Percentiles rank a stretch among this genome's conserved stretches.
phyloP scores from a whole-genome alignment of 1,140 invertebrate genomes.

The Aphidius gifuensis region DNA sequence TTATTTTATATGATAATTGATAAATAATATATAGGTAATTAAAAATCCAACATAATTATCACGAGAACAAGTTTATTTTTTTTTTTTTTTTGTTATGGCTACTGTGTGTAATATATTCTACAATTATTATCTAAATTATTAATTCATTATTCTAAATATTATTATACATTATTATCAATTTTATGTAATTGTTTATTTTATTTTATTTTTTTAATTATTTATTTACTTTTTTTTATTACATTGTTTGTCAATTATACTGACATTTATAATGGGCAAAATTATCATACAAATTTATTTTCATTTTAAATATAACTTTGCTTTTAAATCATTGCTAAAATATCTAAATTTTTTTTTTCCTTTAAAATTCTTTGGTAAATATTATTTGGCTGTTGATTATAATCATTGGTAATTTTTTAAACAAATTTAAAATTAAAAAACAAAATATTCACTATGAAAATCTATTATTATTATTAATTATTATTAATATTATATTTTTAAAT shows the following conservation, averaged over 20 bases:
- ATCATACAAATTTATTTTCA: conserved; percentile 6
- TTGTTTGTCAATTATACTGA: conserved; percentile 10
- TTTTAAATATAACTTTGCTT: conserved; percentile 10
- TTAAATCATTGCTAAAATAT: neutral
- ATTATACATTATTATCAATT: conserved; percentile 17
- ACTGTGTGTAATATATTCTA: conserved; percentile 27
- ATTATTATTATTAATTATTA: too few relatives aligned
- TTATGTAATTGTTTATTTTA: conserved; percentile 16
- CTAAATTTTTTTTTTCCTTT: neutral
- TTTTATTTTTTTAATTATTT: conserved; percentile 16
- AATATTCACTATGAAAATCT: too few relatives aligned
- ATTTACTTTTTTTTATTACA: conserved; percentile 20
- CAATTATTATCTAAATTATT: conserved; percentile 9
- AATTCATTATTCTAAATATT: conserved; percentile 11
- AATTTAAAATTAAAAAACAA: too few relatives aligned
- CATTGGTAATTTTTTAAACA: too few relatives aligned
- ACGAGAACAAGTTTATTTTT: conserved; percentile 55
- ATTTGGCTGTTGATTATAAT: too few relatives aligned
- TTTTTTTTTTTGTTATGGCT: conserved; percentile 43
- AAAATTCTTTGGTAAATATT: conserved; percentile 2
- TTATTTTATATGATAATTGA: too few relatives aligned
- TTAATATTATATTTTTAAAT: too few relatives aligned
- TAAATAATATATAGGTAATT: neutral
- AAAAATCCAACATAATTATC: conserved; percentile 27
- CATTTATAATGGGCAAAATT: conserved; percentile 9